Conservation (phyloP, 2,113 vertebrate genomes). For the Sander lucioperca region DNA sequence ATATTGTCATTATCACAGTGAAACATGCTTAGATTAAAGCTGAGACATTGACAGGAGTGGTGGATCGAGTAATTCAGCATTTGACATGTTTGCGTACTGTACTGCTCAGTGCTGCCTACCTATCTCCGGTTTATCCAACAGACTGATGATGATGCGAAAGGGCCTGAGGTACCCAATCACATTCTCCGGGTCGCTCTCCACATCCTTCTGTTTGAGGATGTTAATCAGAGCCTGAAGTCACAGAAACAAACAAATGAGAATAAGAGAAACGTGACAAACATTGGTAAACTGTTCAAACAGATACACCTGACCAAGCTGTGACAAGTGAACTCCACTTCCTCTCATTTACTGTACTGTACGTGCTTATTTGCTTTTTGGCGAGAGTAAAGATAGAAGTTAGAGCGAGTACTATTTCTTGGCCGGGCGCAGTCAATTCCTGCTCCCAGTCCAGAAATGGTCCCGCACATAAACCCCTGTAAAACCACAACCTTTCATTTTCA, state of each 20-base stretch:
- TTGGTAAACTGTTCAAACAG: conserved; percentile 4
- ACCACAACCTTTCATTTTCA: background rate
- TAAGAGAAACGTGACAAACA: conserved; percentile 16
- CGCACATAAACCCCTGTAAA: too few relatives aligned
- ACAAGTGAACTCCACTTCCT: background rate
- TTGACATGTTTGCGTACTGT: background rate
- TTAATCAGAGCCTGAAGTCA: conserved; percentile 87
- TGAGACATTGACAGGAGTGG: background rate
- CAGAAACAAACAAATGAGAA: conserved; percentile 23
- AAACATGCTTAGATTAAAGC: background rate
- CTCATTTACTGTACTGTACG: background rate
- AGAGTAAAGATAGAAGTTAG: background rate
- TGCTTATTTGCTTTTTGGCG: background rate
- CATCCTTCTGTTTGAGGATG: conserved; percentile 90
- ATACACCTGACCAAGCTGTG: conserved; percentile 7
- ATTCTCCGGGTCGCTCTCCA: conserved; percentile 84
- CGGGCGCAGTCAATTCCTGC: background rate
- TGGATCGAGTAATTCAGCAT: background rate
- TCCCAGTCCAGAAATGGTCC: background rate
- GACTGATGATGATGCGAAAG: conserved; percentile 93
- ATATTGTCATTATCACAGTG: background rate
- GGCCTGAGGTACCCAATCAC: conserved; percentile 90
- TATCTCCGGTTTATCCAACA: conserved; percentile 97
- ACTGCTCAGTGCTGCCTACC: conserved; percentile 79
- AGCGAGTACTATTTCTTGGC: background rate